Evolutionary conservation across 2,888 invertebrate species (phyloP), one percentile per base, ranked within the genome.

Genomic region (Dynastes hyllus): DNA sequence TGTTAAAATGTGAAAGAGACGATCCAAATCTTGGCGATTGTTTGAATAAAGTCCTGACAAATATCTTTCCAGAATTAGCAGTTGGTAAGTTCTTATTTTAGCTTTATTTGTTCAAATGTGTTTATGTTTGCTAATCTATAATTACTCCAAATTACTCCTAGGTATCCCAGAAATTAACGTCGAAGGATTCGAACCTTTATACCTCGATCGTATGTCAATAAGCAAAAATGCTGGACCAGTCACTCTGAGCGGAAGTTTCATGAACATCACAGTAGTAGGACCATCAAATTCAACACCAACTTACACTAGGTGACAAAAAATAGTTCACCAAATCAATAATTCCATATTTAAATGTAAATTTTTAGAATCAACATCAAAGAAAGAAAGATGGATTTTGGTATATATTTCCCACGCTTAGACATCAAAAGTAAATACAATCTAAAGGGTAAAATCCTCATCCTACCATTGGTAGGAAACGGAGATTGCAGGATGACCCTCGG

Each of bases 131-230:
- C 4, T 2, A 2, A 40, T 6, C 9, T 11, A 11, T 45, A 45
- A 45, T 45, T 11, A 11, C 11, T 2, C 45, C 45, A 45, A 53
- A 53, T 16, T n/a, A 16, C 16, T n/a, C 84, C 58, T 81, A 90
- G 90, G 91, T 51, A 91, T 92, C 81, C 92, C 92, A 0, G 92
- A 92, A 87, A 89, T 92, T 61, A 91, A 91, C 6, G 90, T 92
- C 0, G 90, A 90, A 58, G 90, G 90, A 75, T 92, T 92, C 81
- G 92, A 92, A 82, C 92, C 92, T 0, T 85, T 92, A 45, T 86
- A 88, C 81, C 89, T 92, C 45, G 90, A 91, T 81, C 88, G 87
- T 78, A 90, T 92, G 0, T 89, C 90, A 0, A 89, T 92, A 0
- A 90, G 90, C 3, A 92, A 92, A 85, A 92, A 92, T 13, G 89